These are phyloP conservation scores for Solenodon paradoxus DNA, from an alignment of 2,113 vertebrate genomes.

Conservation along the genomic window DNA sequence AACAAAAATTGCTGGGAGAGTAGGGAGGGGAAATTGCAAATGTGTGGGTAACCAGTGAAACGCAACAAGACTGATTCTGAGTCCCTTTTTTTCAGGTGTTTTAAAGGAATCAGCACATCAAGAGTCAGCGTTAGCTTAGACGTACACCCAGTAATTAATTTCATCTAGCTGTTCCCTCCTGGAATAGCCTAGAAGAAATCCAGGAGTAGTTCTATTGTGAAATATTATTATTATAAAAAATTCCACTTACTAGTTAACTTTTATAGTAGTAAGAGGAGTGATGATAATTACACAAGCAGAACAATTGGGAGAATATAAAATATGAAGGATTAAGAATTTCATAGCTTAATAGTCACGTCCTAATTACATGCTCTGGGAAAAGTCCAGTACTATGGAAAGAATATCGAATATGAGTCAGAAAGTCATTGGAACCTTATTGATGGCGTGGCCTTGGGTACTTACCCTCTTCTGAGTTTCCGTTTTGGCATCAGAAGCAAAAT, in stretches of 20 bases:
- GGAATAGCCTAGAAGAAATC: neutral
- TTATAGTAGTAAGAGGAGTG: neutral
- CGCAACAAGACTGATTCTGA: neutral
- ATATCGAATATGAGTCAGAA: neutral
- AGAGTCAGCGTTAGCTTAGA: neutral
- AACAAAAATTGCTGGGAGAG: neutral
- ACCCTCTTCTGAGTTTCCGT: slow-evolving; percentile 22
- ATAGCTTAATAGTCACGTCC: neutral
- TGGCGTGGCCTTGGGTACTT: neutral
- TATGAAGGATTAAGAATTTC: neutral
- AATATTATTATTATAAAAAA: neutral
- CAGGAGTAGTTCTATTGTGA: neutral
- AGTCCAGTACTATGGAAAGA: neutral
- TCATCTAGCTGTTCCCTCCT: neutral
- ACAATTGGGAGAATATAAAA: neutral
- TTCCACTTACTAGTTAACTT: neutral
- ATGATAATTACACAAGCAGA: neutral
- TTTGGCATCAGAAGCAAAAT: neutral
- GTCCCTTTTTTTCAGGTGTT: neutral
- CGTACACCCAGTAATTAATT: neutral
- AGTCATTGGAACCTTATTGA: neutral
- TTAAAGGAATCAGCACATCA: neutral
- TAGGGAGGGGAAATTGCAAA: neutral
- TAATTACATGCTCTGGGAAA: neutral
- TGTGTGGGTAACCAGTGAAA: neutral